Conservation (phyloP, 2,797 vertebrate genomes). For the Enoplosus armatus region DNA sequence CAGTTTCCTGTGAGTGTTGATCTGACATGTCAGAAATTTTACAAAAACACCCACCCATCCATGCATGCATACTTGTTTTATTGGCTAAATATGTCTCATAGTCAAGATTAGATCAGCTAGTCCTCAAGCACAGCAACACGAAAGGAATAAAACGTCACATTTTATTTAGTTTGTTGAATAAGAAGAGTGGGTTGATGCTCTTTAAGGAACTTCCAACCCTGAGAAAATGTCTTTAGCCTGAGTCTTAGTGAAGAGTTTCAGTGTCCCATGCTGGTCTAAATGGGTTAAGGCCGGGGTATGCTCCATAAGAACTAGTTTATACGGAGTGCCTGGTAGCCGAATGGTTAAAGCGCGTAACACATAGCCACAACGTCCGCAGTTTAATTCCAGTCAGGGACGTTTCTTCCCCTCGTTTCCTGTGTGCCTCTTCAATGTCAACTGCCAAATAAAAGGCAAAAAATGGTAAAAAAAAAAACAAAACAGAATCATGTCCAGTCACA, state of each 20-base stretch:
- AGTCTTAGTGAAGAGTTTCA: neutral
- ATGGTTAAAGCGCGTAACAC: neutral
- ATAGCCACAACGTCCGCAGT: neutral
- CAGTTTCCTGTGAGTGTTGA: constrained; percentile 89
- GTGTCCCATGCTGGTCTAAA: neutral
- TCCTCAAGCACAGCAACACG: neutral
- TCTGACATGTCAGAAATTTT: neutral
- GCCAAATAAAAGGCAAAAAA: constrained; percentile 17
- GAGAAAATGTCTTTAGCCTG: neutral
- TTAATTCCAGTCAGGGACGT: neutral
- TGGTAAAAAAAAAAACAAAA: too few relatives aligned
- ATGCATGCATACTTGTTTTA: neutral
- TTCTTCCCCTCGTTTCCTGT: constrained; percentile 1
- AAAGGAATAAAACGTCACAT: neutral
- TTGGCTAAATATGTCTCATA: too few relatives aligned
- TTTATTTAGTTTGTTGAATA: neutral
- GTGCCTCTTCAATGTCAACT: neutral
- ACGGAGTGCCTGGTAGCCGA: neutral
- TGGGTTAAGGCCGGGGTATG: neutral
- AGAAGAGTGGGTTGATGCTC: neutral
- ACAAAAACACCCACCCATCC: neutral
- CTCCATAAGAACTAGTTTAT: neutral
- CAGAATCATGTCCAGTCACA: neutral
- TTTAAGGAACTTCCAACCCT: neutral
- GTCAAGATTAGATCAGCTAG: constrained; percentile 2